Base-by-base conservation (phyloP, 2,888 invertebrate genomes). In the Diadromus collaris region DNA sequence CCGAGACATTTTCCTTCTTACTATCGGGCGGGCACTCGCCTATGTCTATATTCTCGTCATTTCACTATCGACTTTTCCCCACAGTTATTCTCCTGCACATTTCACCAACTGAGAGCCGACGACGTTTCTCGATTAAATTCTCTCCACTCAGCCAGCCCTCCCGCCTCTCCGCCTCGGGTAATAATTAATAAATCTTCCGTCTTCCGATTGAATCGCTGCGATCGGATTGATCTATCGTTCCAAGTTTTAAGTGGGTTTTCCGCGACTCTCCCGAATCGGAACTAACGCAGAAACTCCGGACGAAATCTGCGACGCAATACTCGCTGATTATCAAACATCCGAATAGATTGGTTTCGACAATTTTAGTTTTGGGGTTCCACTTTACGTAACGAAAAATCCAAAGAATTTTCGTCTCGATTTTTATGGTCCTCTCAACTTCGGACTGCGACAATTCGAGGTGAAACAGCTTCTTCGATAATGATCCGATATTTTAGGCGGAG, bases 161-260 rank as follows among this genome's bases (percentile, higher is more conserved):
- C 32, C 41, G 58, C 24, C 24, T 51, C n/a, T 51, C 21, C 64
- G 24, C 44, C 16, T n/a, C 21, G 19, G 24, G 63, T 38, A 46
- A 67, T 74, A 48, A 80, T 67, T 78, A 67, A 80, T 60, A 61
- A 68, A 56, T 68, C 67, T 44, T 24, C 65, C 64, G 27, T 16
- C 60, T 78, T 74, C 41, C 41, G 13, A 70, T 34, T 44, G 48
- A 24, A 69, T 63, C 56, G 6, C 38, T 34, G 38, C 38, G 38
- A 56, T 27, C 41, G 54, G 54, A 69, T 69, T 58, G 56, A 69
- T 69, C 44, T 58, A 69, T 69, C 44, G 58, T 58, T 69, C 29
- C 21, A 51, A 51, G 51, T 51, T 24, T 9, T 24, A 21, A 51
- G 51, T 21, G 51, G 24, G 24, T 21, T 51, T 51, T 51, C 24